Evolutionary conservation across 2,113 vertebrate genomes (phyloP).

Genomic region (Antennarius striatus): DNA sequence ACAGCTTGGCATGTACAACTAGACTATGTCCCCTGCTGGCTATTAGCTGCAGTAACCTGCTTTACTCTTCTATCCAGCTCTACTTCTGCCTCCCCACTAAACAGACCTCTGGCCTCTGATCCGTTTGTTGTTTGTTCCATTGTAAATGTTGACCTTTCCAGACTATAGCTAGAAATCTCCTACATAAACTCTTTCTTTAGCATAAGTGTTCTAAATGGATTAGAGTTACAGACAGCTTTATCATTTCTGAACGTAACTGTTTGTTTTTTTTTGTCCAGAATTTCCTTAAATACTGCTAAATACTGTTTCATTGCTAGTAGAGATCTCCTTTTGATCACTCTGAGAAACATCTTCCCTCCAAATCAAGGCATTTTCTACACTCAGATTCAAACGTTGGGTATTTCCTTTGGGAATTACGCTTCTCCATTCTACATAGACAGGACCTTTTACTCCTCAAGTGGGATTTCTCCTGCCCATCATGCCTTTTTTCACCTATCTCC

Average conservation of each 20-base stretch:
- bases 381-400: background rate
- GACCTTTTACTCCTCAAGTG: background rate
- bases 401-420: background rate
- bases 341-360: background rate
- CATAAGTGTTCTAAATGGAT: background rate
- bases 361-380: background rate
- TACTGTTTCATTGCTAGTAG: background rate
- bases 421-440: background rate
- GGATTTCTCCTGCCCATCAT: background rate
- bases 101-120: background rate
- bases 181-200: background rate
- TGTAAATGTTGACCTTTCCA: too few relatives aligned
- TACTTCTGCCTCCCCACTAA: background rate
- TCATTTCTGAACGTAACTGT: background rate
- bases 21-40: background rate
- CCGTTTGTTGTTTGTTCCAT: too few relatives aligned
- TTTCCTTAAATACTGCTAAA: slow-evolving; percentile 1
- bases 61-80: background rate
- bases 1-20: background rate
- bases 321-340: background rate
- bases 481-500: background rate
- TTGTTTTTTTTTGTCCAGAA: background rate
- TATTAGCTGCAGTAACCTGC: background rate
- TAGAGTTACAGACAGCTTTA: background rate
- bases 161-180: too few relatives aligned